Evolutionary conservation across 2,888 invertebrate species (phyloP).

Genomic region (Odontocerum albicorne): DNA sequence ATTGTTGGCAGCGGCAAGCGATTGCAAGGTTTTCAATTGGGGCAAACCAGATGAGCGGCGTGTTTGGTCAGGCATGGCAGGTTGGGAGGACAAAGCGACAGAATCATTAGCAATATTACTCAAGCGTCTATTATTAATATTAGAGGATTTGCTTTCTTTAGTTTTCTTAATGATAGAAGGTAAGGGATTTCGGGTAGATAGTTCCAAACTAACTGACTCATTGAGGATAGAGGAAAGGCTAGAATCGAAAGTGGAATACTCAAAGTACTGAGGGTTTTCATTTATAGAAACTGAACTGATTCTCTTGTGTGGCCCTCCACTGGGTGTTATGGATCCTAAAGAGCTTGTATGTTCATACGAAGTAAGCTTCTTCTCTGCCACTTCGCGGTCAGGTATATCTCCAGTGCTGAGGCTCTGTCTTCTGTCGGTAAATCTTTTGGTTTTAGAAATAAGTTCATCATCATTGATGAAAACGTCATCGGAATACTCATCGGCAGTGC

Average conservation of each 20-base stretch:
- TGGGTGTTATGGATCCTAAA: constrained; percentile 5
- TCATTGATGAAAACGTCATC: constrained; percentile 27
- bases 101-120: constrained; percentile 62
- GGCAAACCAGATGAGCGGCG: constrained; percentile 43
- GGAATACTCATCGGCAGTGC: constrained; percentile 17
- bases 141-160: constrained; percentile 43
- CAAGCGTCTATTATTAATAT: constrained; percentile 46
- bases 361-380: constrained; percentile 7
- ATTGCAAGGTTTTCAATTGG: constrained; percentile 35
- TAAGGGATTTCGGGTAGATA: constrained; percentile 14
- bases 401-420: constrained; percentile 29
- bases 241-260: constrained; percentile 28
- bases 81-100: constrained; percentile 61
- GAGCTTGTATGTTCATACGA: constrained; percentile 20
- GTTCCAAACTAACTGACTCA: constrained; percentile 15
- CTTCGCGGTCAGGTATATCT: constrained; percentile 20
- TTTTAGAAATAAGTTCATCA: not conserved
- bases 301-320: constrained; percentile 10
- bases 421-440: constrained; percentile 15
- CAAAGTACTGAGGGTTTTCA: constrained; percentile 37
- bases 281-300: constrained; percentile 36
- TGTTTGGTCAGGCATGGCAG: constrained; percentile 46
- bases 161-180: constrained; percentile 34
- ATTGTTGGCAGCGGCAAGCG: constrained; percentile 26
- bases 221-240: not conserved